Conservation (phyloP, 2,797 vertebrate species). For the Anomalospiza imberbis region DNA sequence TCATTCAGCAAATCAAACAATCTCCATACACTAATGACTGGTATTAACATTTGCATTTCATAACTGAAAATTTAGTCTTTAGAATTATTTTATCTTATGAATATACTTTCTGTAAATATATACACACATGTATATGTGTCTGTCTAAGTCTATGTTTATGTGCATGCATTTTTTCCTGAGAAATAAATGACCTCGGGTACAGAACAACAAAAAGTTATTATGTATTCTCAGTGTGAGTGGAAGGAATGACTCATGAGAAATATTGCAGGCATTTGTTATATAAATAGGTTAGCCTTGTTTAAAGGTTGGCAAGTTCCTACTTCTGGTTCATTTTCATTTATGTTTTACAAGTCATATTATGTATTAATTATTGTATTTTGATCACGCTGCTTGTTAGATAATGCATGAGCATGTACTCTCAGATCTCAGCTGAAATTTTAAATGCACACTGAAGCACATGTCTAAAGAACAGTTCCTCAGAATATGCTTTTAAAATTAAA, state of each 20-base stretch:
- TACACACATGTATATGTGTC: background rate
- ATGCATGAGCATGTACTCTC: background rate
- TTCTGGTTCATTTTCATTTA: conserved; percentile 23
- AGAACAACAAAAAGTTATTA: background rate
- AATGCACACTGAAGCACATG: background rate
- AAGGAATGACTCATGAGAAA: conserved; percentile 44
- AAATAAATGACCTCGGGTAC: background rate
- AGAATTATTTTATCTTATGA: background rate
- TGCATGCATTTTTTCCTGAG: background rate
- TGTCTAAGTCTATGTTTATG: rapidly evolving
- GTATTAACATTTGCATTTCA: background rate
- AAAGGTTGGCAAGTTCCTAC: conserved; percentile 18
- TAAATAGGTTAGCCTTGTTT: conserved; percentile 23
- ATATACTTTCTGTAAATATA: background rate
- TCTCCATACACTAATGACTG: background rate
- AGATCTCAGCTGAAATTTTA: background rate
- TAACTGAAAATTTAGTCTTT: background rate
- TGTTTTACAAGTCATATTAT: conserved; percentile 40
- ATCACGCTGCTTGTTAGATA: conserved; percentile 18
- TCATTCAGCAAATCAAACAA: background rate
- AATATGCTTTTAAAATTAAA: background rate
- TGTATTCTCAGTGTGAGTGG: background rate
- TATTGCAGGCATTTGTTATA: conserved; percentile 15
- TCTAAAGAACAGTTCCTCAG: background rate
- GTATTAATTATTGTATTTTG: conserved; percentile 53